phyloP scores from a whole-genome alignment of 2,888 invertebrate species.

The Aphidius colemani region DNA sequence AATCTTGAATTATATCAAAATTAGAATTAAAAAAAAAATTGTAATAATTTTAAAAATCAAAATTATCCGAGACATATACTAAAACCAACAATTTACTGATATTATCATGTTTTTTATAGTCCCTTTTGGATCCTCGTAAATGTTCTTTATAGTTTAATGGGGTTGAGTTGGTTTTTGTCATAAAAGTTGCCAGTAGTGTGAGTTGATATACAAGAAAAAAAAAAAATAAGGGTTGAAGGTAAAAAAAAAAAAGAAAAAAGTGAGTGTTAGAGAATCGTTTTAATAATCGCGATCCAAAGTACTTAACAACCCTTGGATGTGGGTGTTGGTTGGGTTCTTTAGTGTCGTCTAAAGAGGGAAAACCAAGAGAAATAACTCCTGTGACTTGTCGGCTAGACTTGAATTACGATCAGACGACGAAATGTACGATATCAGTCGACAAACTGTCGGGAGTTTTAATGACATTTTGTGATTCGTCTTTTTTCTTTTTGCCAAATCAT shows the following conservation, averaged over 20 bases:
- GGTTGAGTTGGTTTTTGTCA: background rate
- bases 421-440: constrained; percentile 30
- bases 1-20: background rate
- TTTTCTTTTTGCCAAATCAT: no score
- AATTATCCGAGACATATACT: constrained; percentile 7
- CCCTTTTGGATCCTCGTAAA: constrained; percentile 10
- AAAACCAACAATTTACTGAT: constrained; percentile 17
- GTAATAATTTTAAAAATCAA: background rate
- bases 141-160: constrained; percentile 1
- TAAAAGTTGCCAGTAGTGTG: background rate
- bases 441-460: constrained; percentile 22
- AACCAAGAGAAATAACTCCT: constrained; percentile 27
- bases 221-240: no score
- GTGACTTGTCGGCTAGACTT: constrained; percentile 34
- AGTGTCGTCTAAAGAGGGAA: constrained; percentile 31
- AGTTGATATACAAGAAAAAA: no score
- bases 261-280: constrained; percentile 20
- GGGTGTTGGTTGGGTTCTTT: constrained; percentile 31
- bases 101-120: constrained; percentile 18
- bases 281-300: constrained; percentile 34
- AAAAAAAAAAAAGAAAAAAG: no score
- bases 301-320: constrained; percentile 29
- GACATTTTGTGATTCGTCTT: background rate
- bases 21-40: background rate
- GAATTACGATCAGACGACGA: constrained; percentile 38